A percentile compares a stretch with the other conserved stretches of the same genome.
Conservation (phyloP, 1,140 invertebrate genomes). For the Hirudo medicinalis region DNA sequence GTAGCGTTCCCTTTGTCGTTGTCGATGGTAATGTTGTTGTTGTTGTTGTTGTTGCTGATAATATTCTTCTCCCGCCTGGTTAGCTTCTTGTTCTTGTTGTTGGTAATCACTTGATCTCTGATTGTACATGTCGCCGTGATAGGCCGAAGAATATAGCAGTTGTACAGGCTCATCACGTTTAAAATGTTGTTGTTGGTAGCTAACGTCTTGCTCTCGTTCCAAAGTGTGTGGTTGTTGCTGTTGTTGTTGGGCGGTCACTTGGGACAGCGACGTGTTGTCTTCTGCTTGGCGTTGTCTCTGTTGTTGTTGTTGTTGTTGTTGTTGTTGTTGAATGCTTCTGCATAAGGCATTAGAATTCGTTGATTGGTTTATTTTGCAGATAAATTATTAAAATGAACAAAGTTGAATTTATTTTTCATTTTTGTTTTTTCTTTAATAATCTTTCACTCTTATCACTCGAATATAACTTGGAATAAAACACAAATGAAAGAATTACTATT, state of each 20-base stretch:
- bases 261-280: background rate
- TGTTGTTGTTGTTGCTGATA: background rate
- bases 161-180: background rate
- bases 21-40: background rate
- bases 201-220: background rate
- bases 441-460: too few species aligned
- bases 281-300: background rate
- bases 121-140: background rate
- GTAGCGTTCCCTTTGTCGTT: background rate
- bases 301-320: constrained; percentile 1
- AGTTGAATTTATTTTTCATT: too few species aligned
- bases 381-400: too few species aligned
- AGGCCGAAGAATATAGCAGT: background rate
- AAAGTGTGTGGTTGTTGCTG: background rate
- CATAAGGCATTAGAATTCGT: background rate
- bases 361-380: too few species aligned
- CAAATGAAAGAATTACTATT: too few species aligned
- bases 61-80: background rate
- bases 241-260: constrained; percentile 1
- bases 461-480: too few species aligned
- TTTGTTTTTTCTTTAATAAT: too few species aligned
- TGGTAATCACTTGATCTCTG: background rate
- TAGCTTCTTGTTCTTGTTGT: background rate
- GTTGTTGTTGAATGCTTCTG: constrained; percentile 3
- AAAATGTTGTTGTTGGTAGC: background rate